phyloP scores from a whole-genome alignment of 2,888 invertebrate genomes.

The Xestoiulus laeticollis region DNA sequence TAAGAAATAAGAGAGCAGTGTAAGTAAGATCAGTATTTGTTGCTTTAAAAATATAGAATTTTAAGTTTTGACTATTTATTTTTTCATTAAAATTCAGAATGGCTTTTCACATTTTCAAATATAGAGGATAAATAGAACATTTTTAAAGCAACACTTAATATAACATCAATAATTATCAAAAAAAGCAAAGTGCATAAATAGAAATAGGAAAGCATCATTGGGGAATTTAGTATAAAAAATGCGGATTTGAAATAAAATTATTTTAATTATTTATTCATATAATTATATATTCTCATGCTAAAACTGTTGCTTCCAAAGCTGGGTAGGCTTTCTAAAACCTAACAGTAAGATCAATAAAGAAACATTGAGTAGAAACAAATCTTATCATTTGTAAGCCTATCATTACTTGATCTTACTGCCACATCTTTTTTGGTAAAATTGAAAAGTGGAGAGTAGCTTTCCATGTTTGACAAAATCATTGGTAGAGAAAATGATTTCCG shows the following conservation, averaged over 20 bases:
- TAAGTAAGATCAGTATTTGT: not conserved
- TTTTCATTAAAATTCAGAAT: not conserved
- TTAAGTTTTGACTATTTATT: not conserved
- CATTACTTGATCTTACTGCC: too few relatives aligned
- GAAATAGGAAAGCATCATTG: not conserved
- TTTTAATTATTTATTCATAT: not conserved
- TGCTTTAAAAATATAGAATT: not conserved
- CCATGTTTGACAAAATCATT: too few relatives aligned
- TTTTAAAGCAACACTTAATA: not conserved
- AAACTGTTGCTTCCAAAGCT: not conserved
- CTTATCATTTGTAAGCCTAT: too few relatives aligned
- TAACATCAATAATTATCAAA: not conserved
- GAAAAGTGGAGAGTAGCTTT: not conserved
- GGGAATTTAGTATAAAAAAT: not conserved
- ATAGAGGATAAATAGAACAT: not conserved
- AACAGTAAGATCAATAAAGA: too few relatives aligned
- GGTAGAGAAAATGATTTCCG: too few relatives aligned
- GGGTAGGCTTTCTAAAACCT: not conserved
- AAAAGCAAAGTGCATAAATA: not conserved
- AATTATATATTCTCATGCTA: not conserved
- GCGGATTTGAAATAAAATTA: not conserved
- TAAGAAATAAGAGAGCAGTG: constrained; percentile 10
- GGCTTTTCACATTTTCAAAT: not conserved
- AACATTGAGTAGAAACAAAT: not conserved
- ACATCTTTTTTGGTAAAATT: not conserved